Percentiles rank a stretch among this genome's conserved stretches.
Evolutionary conservation across 1,140 invertebrate species (phyloP).

Genomic region (Heliconius nattereri): DNA sequence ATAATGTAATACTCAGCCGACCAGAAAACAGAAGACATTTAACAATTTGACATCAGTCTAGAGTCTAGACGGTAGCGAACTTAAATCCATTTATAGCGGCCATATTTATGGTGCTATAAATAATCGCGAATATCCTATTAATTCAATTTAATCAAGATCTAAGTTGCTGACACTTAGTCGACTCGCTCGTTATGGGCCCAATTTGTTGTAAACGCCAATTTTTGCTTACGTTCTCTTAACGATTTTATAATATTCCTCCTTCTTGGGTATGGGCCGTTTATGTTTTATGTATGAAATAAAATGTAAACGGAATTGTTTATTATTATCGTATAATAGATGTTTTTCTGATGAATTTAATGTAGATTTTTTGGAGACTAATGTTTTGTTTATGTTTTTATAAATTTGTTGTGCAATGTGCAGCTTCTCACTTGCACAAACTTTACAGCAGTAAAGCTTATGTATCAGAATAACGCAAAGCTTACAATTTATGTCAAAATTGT

Average conservation of each 20-base stretch:
- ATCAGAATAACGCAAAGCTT: too few species aligned
- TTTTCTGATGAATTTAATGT: not conserved
- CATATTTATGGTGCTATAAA: constrained; percentile 14
- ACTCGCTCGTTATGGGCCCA: constrained; percentile 1
- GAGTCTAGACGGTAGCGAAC: not conserved
- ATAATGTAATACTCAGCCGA: not conserved
- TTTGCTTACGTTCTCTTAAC: not conserved
- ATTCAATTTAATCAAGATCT: constrained; percentile 12
- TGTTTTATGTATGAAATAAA: not conserved
- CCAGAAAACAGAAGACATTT: constrained; percentile 10
- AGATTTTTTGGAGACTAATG: too few species aligned
- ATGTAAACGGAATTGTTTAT: not conserved
- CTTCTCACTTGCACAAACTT: too few species aligned
- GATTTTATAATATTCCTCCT: not conserved
- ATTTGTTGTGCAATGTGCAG: not conserved
- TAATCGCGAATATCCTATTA: constrained; percentile 4
- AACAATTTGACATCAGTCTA: constrained; percentile 9
- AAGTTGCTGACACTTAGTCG: not conserved
- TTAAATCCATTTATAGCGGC: constrained; percentile 1
- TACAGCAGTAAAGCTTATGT: too few species aligned
- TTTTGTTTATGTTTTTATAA: not conserved
- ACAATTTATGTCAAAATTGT: too few species aligned
- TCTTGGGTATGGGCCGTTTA: not conserved
- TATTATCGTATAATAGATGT: not conserved
- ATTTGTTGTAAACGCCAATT: constrained; percentile 7